Evolutionary conservation across 2,113 vertebrate species (phyloP), one percentile per base, ranked within the genome.

Genomic region (Saguinus midas): DNA sequence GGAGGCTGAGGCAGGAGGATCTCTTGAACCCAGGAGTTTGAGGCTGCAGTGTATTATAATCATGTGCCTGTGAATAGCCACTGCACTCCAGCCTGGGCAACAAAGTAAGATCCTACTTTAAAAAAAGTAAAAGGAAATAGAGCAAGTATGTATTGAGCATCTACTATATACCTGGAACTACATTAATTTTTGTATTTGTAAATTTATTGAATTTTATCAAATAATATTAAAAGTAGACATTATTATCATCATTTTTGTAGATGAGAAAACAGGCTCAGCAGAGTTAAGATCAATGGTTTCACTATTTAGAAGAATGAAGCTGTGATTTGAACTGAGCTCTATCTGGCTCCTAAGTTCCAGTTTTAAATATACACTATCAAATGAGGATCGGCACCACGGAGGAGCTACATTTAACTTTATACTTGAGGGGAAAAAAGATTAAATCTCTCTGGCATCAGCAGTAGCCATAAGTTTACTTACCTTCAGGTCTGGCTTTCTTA

Each of bases 401-500:
- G 10, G n/a, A 72, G 37, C 35, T 82, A 21, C 81, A 85, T 86
- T 73, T 84, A 81, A 40, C 5, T 50, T 88, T 88, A 13, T 5
- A 50, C 40, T 27, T 91, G 3, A 5, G 5, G 17, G 35, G 21
- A 3, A 1, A 13, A 57, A 66, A 35, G 4, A 21, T 40, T 61
- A 35, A 50, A 72, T 48, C 57, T 90, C n/a, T 90, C 27, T 79
- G 27, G 18, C 29, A 70, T 76, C 18, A 37, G 35, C 37, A 27
- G 50, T 13, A 79, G n/a, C 1, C 43, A 37, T 55, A 16, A 35
- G 8, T 35, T 75, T 8, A 93, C 98, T 98, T 98, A 99, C 99
- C 96, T 98, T 98, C 81, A 99, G 97, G 57, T 98, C 98, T 29
- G 98, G 98, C 68, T 98, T 98, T 95, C 92, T 95, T 87, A 99